Conservation (phyloP, 2,888 invertebrate genomes). For the Cryptocheilus praepositus region DNA sequence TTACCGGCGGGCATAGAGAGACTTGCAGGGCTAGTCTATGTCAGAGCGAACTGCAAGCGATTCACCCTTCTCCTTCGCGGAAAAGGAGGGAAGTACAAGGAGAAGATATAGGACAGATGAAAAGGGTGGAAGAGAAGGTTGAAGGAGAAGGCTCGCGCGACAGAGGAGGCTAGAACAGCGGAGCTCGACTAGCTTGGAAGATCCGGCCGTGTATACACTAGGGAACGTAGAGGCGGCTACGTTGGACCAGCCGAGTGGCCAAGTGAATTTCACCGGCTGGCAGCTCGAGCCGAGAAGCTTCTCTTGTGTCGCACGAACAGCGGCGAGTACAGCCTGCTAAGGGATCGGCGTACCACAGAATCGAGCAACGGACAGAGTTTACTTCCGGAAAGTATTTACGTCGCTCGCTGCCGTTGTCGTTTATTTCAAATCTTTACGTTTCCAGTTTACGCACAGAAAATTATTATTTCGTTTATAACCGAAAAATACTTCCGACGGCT, state of each 20-base stretch:
- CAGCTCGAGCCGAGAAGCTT: constrained; percentile 5
- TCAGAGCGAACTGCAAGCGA: constrained; percentile 5
- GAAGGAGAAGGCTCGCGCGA: not conserved
- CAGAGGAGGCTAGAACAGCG: not conserved
- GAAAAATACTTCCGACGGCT: not conserved
- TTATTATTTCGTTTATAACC: not conserved
- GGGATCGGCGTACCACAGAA: too few species aligned
- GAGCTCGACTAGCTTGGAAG: constrained; percentile 2
- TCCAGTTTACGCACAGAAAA: too few species aligned
- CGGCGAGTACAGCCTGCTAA: too few species aligned
- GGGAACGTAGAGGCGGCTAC: constrained; percentile 5
- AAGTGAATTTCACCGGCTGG: constrained; percentile 8
- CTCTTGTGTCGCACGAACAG: not conserved
- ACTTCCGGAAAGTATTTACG: too few species aligned
- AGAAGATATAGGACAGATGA: constrained; percentile 1
- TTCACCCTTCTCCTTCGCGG: too few species aligned
- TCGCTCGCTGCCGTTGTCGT: too few species aligned
- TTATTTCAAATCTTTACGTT: too few species aligned
- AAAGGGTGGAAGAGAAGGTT: not conserved
- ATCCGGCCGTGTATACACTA: constrained; percentile 9
- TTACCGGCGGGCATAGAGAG: constrained; percentile 35
- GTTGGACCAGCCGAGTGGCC: constrained; percentile 3
- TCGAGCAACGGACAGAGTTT: too few species aligned
- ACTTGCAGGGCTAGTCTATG: not conserved
- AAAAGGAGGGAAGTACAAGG: not conserved